These are phyloP conservation scores for Cantharis lateralis DNA, from an alignment of 2,888 invertebrate species.

Conservation along the genomic window DNA sequence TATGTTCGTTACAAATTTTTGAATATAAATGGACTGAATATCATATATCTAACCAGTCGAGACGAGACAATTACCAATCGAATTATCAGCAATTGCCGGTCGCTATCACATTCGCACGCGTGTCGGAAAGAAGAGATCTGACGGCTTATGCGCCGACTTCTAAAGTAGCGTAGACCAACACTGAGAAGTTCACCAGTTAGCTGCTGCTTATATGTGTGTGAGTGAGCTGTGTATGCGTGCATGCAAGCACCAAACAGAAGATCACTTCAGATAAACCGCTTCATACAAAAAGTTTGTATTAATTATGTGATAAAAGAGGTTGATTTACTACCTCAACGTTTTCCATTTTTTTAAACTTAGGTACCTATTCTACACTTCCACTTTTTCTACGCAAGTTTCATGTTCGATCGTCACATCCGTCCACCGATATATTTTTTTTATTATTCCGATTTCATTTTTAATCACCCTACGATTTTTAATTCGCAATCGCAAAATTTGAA, in stretches of 20 bases:
- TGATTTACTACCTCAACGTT: constrained; percentile 1
- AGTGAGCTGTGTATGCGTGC: constrained; percentile 43
- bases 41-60: constrained; percentile 26
- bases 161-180: constrained; percentile 41
- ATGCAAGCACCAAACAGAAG: constrained; percentile 33
- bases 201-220: constrained; percentile 46
- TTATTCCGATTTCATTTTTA: background rate
- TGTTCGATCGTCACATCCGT: background rate
- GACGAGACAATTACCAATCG: constrained; percentile 30
- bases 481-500: background rate
- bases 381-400: background rate
- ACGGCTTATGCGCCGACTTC: constrained; percentile 36
- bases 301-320: constrained; percentile 10
- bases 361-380: background rate
- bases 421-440: background rate
- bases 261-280: constrained; percentile 40
- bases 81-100: constrained; percentile 32
- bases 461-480: background rate
- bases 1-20: constrained; percentile 7
- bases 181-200: constrained; percentile 44
- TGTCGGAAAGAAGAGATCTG: constrained; percentile 38
- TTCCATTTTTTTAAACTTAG: background rate
- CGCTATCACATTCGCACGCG: constrained; percentile 37
- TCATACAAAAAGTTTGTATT: constrained; percentile 37
- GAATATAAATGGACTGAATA: constrained; percentile 17